Conservation (phyloP, 2,888 invertebrate species). For the Cyaniris semiargus region DNA sequence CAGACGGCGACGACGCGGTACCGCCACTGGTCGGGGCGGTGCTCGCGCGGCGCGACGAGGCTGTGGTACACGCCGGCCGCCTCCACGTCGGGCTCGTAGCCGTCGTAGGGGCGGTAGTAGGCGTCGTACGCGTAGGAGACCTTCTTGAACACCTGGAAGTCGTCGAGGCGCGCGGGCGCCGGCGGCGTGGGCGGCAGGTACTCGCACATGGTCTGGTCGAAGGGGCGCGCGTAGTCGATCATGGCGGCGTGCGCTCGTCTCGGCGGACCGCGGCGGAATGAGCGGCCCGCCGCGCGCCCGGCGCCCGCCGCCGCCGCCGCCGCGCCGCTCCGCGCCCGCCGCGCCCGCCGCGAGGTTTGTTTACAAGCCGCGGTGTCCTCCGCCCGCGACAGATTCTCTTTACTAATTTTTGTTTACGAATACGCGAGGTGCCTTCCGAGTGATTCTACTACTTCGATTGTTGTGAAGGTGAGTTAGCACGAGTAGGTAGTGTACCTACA, state of each 20-base stretch:
- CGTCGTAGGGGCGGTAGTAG: slow-evolving; percentile 65
- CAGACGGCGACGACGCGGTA: slow-evolving; percentile 76
- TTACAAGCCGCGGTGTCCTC: slow-evolving; percentile 46
- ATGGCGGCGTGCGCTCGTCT: slow-evolving; percentile 65
- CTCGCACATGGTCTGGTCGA: slow-evolving; percentile 73
- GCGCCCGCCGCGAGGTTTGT: slow-evolving; percentile 54
- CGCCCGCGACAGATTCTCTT: slow-evolving; percentile 6
- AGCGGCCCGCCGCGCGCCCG: slow-evolving; percentile 47
- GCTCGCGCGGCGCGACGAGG: slow-evolving; percentile 63
- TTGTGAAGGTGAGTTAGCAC: not conserved
- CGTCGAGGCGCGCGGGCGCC: slow-evolving; percentile 70
- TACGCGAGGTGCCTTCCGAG: not conserved
- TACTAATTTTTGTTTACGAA: slow-evolving; percentile 33
- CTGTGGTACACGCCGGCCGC: slow-evolving; percentile 68
- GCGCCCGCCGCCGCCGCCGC: slow-evolving; percentile 46
- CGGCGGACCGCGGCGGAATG: slow-evolving; percentile 52
- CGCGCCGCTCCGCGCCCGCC: too few relatives aligned
- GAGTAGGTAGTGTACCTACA: too few relatives aligned
- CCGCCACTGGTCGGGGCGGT: slow-evolving; percentile 74
- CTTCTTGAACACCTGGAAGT: slow-evolving; percentile 74
- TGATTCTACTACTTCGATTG: not conserved
- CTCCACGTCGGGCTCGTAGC: slow-evolving; percentile 66
- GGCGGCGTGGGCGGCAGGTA: slow-evolving; percentile 61
- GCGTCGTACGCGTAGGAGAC: slow-evolving; percentile 65
- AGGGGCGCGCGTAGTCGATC: slow-evolving; percentile 74